A percentile compares a stretch with the other conserved stretches of the same genome.
phyloP scores from a whole-genome alignment of 2,113 vertebrate genomes.

The Cacatua alba region DNA sequence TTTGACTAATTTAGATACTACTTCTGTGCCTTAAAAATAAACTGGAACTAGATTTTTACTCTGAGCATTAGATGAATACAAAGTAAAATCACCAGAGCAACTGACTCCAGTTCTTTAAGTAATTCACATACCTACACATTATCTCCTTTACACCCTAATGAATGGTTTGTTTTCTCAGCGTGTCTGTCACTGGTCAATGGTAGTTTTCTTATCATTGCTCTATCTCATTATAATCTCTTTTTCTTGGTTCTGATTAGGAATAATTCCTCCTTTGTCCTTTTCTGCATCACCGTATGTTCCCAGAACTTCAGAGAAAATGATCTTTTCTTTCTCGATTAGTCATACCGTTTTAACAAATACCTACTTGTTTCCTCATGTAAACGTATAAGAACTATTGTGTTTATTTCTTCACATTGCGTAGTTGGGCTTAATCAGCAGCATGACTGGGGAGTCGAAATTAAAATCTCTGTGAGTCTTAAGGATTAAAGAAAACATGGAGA shows the following conservation, averaged over 20 bases:
- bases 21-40: background rate
- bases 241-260: background rate
- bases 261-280: slow-evolving; percentile 8
- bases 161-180: background rate
- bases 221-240: background rate
- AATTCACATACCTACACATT: background rate
- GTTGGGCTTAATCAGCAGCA: background rate
- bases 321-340: background rate
- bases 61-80: background rate
- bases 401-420: background rate
- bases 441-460: background rate
- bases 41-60: background rate
- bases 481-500: background rate
- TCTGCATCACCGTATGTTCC: background rate
- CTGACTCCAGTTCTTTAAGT: background rate
- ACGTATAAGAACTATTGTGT: accelerated
- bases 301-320: background rate
- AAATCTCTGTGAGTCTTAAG: background rate
- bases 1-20: background rate
- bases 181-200: accelerated
- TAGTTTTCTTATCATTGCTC: background rate
- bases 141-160: background rate
- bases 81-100: background rate
- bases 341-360: background rate
- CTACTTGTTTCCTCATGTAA: background rate